Evolutionary conservation across 1,140 invertebrate species (phyloP).

Genomic region (Drosophila ohnishii): DNA sequence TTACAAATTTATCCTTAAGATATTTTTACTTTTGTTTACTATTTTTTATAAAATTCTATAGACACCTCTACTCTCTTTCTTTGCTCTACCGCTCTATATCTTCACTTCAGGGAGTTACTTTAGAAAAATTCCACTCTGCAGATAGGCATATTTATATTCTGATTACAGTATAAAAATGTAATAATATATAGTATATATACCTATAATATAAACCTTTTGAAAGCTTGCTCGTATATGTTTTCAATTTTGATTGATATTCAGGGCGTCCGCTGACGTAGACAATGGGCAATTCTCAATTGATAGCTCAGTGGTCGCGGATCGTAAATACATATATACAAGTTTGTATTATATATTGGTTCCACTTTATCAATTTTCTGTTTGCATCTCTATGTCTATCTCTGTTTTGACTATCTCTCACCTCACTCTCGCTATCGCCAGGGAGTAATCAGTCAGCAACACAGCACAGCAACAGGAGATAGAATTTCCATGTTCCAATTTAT

Average conservation of each 20-base stretch:
- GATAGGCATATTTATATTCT: neutral
- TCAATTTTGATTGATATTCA: slow-evolving; percentile 52
- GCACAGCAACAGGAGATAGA: slow-evolving; percentile 19
- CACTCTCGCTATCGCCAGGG: slow-evolving; percentile 20
- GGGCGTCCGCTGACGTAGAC: slow-evolving; percentile 46
- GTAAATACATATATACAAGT: slow-evolving; percentile 5
- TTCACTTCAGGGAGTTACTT: slow-evolving; percentile 4
- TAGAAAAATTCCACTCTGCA: slow-evolving; percentile 29
- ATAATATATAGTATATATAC: slow-evolving; percentile 24
- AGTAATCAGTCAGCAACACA: slow-evolving; percentile 32
- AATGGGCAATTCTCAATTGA: slow-evolving; percentile 34
- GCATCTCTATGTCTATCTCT: slow-evolving; percentile 10
- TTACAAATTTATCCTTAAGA: neutral
- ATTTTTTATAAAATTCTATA: neutral
- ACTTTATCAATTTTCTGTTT: slow-evolving; percentile 35
- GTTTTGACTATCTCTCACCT: slow-evolving; percentile 7
- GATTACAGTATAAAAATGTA: slow-evolving; percentile 37
- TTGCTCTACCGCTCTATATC: neutral
- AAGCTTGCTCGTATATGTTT: slow-evolving; percentile 1
- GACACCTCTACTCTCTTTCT: neutral
- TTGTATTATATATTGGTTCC: slow-evolving; percentile 28
- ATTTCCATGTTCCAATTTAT: neutral
- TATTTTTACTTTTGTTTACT: neutral
- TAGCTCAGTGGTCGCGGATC: slow-evolving; percentile 9
- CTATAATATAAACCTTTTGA: slow-evolving; percentile 2